Conservation (phyloP, 2,113 vertebrate species). For the Galbula dea region DNA sequence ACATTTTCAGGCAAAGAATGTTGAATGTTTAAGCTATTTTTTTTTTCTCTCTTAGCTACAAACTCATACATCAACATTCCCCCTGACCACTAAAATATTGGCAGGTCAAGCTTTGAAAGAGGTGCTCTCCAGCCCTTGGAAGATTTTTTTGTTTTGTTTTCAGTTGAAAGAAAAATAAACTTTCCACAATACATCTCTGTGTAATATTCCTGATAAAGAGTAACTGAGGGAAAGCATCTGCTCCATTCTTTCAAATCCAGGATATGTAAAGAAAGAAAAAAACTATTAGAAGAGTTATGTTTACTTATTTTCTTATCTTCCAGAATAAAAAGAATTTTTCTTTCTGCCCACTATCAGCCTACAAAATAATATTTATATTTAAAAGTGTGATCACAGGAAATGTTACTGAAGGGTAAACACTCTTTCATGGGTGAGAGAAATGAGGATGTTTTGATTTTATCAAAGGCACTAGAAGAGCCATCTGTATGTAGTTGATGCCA, state of each 20-base stretch:
- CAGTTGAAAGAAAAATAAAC: constrained; percentile 47
- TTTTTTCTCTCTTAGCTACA: not conserved
- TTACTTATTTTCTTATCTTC: constrained; percentile 44
- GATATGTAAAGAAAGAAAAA: not conserved
- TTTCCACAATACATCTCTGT: constrained; percentile 40
- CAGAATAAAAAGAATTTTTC: constrained; percentile 14
- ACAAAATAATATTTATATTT: constrained; percentile 47
- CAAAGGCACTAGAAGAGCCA: not conserved
- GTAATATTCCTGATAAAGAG: constrained; percentile 48
- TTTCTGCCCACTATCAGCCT: not conserved
- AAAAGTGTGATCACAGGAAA: constrained; percentile 26
- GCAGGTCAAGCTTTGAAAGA: not conserved
- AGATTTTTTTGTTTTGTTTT: not conserved
- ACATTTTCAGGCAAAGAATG: not conserved
- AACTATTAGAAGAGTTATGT: not conserved
- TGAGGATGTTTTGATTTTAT: not conserved
- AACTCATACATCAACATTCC: not conserved
- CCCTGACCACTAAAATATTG: not conserved
- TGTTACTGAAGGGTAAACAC: not conserved
- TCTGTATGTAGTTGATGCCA: not conserved
- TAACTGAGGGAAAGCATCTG: constrained; percentile 55
- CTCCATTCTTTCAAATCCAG: not conserved
- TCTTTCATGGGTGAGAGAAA: not conserved
- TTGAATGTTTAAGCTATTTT: not conserved
- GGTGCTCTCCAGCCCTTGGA: not conserved